Percentiles rank a stretch among this genome's conserved stretches.
phyloP scores from a whole-genome alignment of 2,113 vertebrate species.

The Ciconia boyciana region DNA sequence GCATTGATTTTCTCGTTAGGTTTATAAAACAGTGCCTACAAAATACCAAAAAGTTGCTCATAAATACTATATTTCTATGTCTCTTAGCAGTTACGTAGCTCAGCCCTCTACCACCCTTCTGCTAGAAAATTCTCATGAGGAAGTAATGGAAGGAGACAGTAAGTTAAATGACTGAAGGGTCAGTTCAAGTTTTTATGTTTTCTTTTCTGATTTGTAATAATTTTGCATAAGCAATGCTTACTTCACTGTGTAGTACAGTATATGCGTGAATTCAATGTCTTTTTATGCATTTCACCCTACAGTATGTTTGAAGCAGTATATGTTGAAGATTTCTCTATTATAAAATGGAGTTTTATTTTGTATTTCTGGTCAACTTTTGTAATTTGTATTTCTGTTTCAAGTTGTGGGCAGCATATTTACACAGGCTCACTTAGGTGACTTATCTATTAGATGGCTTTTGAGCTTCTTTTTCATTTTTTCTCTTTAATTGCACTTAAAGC shows the following conservation, averaged over 20 bases:
- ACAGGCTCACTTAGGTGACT: neutral
- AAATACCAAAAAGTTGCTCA: neutral
- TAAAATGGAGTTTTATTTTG: neutral
- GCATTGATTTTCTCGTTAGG: neutral
- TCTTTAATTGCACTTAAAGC: neutral
- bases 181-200: constrained; percentile 10
- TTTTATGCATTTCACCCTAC: neutral
- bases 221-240: neutral
- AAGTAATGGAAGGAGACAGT: constrained; percentile 34
- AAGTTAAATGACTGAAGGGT: constrained; percentile 36
- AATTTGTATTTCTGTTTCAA: neutral
- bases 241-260: neutral
- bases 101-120: constrained; percentile 21
- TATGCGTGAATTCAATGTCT: neutral
- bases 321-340: neutral
- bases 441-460: neutral
- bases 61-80: constrained; percentile 29
- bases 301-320: neutral
- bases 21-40: neutral
- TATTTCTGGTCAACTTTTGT: neutral
- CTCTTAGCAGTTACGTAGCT: constrained; percentile 24
- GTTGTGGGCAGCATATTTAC: neutral
- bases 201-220: neutral
- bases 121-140: constrained; percentile 32
- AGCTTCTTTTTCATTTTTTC: neutral